These are phyloP conservation scores for Phthorimaea operculella DNA, from an alignment of 1,140 invertebrate genomes.

Conservation along the genomic window DNA sequence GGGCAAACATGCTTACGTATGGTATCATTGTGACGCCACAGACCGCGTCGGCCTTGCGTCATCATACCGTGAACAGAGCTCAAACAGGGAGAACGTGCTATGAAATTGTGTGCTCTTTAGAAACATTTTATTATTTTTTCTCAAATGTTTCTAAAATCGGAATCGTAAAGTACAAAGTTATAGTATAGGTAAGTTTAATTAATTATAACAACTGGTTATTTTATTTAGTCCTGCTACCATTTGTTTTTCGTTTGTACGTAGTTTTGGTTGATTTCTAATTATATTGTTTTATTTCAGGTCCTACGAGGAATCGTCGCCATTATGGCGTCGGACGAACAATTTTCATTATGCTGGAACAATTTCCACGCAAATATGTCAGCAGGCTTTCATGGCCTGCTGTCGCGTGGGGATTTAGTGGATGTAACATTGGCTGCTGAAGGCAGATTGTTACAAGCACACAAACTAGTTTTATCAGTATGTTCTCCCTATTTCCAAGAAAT, in stretches of 20 bases:
- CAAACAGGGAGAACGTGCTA: constrained; percentile 60
- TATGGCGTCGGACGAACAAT: constrained; percentile 79
- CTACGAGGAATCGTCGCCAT: constrained; percentile 62
- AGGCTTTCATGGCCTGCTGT: constrained; percentile 78
- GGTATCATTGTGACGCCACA: constrained; percentile 48
- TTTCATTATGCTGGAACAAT: constrained; percentile 82
- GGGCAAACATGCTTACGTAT: neutral
- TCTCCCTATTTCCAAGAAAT: constrained; percentile 87
- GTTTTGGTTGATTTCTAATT: neutral
- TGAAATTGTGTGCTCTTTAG: constrained; percentile 45
- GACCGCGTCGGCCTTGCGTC: constrained; percentile 54
- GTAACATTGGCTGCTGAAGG: constrained; percentile 86
- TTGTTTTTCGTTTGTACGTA: too few relatives aligned
- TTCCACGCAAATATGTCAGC: constrained; percentile 80
- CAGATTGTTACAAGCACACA: constrained; percentile 82
- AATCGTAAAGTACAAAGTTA: constrained; percentile 64
- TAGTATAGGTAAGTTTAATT: constrained; percentile 51
- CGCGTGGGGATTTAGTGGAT: constrained; percentile 82
- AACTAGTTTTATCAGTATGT: constrained; percentile 85
- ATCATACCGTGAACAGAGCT: constrained; percentile 55
- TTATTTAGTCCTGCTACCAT: too few relatives aligned
- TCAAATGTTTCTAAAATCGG: constrained; percentile 65
- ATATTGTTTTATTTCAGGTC: constrained; percentile 41
- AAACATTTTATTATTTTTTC: constrained; percentile 52
- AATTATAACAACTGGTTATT: too few relatives aligned